Conservation (phyloP, 2,888 invertebrate genomes). For the Odontocerum albicorne region DNA sequence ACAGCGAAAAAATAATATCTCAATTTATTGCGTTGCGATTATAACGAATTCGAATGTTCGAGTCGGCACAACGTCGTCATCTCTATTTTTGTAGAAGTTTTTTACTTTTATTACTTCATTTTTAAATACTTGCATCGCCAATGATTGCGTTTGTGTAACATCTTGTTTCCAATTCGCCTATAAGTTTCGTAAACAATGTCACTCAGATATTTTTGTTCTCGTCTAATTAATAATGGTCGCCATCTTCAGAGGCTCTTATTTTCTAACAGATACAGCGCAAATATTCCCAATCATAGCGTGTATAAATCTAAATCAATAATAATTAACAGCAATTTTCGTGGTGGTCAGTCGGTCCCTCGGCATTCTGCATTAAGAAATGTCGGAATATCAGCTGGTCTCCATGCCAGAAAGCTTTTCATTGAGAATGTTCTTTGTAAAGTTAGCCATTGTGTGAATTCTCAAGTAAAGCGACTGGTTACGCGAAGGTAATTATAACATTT, state of each 20-base stretch:
- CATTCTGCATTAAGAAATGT: constrained; percentile 45
- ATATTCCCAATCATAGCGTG: constrained; percentile 39
- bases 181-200: constrained; percentile 49
- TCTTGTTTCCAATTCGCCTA: not conserved
- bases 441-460: constrained; percentile 65
- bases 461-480: constrained; percentile 63
- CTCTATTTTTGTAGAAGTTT: too few relatives aligned
- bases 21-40: too few relatives aligned
- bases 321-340: constrained; percentile 18
- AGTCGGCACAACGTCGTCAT: too few relatives aligned
- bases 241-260: constrained; percentile 45
- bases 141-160: too few relatives aligned
- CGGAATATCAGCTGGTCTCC: constrained; percentile 59
- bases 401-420: constrained; percentile 67
- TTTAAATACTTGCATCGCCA: too few relatives aligned
- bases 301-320: constrained; percentile 5
- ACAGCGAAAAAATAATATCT: too few relatives aligned
- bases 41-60: too few relatives aligned
- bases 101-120: too few relatives aligned
- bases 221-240: constrained; percentile 64
- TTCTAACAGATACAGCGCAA: constrained; percentile 55
- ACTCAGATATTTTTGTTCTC: constrained; percentile 56
- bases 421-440: constrained; percentile 71
- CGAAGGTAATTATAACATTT: constrained; percentile 47
- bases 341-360: constrained; percentile 17